Evolutionary conservation across 1,140 invertebrate species (phyloP).

Genomic region (Aculops lycopersici): DNA sequence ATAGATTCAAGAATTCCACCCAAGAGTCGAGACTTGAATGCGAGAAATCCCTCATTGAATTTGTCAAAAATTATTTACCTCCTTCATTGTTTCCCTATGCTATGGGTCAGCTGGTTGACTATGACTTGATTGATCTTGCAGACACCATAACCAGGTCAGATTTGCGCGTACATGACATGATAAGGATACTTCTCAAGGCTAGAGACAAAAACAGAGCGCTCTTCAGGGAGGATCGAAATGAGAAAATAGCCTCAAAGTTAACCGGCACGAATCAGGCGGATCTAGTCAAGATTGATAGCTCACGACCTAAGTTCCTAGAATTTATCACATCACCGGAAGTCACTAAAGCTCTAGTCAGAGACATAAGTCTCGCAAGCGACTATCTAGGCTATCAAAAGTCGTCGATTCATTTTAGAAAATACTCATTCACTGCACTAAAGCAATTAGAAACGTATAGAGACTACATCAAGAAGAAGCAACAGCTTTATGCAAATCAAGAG

Average conservation of each 20-base stretch:
- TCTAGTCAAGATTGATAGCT: neutral
- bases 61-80: neutral
- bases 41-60: neutral
- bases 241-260: neutral
- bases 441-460: too few species aligned
- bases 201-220: neutral
- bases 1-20: neutral
- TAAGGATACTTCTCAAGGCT: neutral
- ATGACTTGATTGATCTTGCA: constrained; percentile 5
- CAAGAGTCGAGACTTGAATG: neutral
- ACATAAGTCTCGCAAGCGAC: neutral
- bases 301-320: too few species aligned
- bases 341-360: too few species aligned
- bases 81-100: neutral
- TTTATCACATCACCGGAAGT: too few species aligned
- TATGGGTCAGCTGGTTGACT: neutral
- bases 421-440: too few species aligned
- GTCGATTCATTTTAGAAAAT: too few species aligned
- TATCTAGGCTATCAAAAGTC: too few species aligned
- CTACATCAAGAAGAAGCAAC: too few species aligned
- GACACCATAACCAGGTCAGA: constrained; percentile 10
- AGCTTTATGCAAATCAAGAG: too few species aligned
- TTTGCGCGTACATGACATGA: neutral
- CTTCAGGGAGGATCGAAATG: neutral
- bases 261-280: neutral